phyloP scores from a whole-genome alignment of 2,797 vertebrate species.

The Acestrorhynchus altus region DNA sequence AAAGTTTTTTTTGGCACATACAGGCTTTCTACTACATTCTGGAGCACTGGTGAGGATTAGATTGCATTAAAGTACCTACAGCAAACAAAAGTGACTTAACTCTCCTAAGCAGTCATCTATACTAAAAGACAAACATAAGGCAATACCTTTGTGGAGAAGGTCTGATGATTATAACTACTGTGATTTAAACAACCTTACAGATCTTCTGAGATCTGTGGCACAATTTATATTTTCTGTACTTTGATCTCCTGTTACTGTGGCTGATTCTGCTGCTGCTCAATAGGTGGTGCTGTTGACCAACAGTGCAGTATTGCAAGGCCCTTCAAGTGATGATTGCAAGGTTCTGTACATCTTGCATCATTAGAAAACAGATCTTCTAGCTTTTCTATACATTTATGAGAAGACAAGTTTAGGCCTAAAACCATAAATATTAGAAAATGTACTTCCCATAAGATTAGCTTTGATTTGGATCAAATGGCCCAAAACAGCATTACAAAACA shows the following conservation, averaged over 20 bases:
- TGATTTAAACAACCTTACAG: too few species aligned
- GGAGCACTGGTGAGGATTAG: too few species aligned
- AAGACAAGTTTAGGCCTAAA: neutral
- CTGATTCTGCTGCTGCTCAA: neutral
- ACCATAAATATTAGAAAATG: neutral
- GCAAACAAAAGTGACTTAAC: too few species aligned
- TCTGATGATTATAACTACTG: too few species aligned
- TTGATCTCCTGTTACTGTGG: neutral
- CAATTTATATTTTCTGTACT: neutral
- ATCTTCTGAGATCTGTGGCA: neutral
- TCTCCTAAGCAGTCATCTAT: too few species aligned
- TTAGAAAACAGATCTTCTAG: slow-evolving; percentile 3
- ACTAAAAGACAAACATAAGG: too few species aligned
- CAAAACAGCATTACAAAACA: neutral
- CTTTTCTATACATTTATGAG: neutral
- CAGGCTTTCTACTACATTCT: too few species aligned
- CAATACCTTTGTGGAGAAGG: too few species aligned
- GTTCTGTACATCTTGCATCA: neutral
- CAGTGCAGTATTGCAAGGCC: neutral
- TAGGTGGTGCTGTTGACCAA: slow-evolving; percentile 37
- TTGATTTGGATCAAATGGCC: slow-evolving; percentile 6
- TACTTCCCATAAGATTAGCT: neutral
- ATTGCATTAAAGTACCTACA: too few species aligned
- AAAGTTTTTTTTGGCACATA: too few species aligned
- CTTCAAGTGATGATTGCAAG: neutral